Percentiles rank a stretch among this genome's conserved stretches.
These are phyloP conservation scores for Chloroclystis v-ata DNA, from an alignment of 2,888 invertebrate species.

Conservation along the genomic window DNA sequence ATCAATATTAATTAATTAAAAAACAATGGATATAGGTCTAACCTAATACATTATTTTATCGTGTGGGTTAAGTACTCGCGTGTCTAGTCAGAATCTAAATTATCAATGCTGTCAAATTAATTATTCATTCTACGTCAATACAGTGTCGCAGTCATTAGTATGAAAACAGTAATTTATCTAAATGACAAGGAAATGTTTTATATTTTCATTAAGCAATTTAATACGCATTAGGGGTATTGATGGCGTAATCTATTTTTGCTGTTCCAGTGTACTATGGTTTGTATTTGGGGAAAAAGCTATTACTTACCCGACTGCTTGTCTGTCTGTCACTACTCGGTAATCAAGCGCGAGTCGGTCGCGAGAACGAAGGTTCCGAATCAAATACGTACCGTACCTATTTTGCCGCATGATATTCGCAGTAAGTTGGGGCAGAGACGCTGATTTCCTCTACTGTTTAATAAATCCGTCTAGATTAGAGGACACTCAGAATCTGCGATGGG, in stretches of 20 bases:
- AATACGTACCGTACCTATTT: no score
- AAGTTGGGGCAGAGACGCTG: no score
- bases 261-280: neutral
- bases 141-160: constrained; percentile 19
- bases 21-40: no score
- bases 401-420: no score
- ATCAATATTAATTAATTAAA: no score
- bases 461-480: no score
- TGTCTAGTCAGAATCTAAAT: neutral
- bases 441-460: no score
- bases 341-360: neutral
- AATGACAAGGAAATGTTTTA: constrained; percentile 16
- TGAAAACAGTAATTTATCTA: constrained; percentile 17
- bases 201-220: constrained; percentile 18
- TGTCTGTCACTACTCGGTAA: neutral
- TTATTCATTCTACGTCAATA: constrained; percentile 1
- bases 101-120: neutral
- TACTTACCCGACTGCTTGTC: neutral
- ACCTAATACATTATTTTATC: no score
- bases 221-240: constrained; percentile 18
- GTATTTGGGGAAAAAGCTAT: no score
- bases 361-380: neutral
- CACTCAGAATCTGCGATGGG: no score
- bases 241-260: neutral
- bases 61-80: neutral